Evolutionary conservation across 1,140 invertebrate genomes (phyloP), one percentile per base, ranked within the genome.

Genomic region (Drosophila melanica): DNA sequence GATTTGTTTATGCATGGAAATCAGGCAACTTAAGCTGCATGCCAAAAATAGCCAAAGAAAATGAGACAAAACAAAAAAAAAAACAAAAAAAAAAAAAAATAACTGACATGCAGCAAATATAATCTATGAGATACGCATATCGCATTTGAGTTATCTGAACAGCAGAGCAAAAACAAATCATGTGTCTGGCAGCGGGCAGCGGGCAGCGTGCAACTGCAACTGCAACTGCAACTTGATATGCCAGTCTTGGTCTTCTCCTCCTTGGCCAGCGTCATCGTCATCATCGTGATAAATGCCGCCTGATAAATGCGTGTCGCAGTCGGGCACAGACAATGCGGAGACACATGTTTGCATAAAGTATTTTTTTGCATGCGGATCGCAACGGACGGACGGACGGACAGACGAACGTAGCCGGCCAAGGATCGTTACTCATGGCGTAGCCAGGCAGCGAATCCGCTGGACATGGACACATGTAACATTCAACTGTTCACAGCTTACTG

Each of bases 51-150:
- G 79, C 82, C 73, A 69, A 20, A 14, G 9, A 14, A 33, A 51
- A 35, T 0, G 33, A 53, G 23, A 62, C 44, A 12, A 47, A 35
- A 69, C n/a, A 39, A 45, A 51, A 18, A 18, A 55, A 62, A 47
- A 12, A 47, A 35, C n/a, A n/a, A n/a, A 62, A 47, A 12, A 47
- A 35, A 69, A 16, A 39, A 45, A 51, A 18, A 18, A 55, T 48
- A 50, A 63, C 60, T 60, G 68, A 71, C 60, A 70, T 44, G 48
- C 62, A 42, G 62, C 53, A 71, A 75, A 79, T 66, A 72, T 89
- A 84, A 87, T 89, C 84, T 80, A 87, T 87, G 84, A 79, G 84
- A 89, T 89, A 87, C 79, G 82, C 82, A 84, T 87, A 87, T 87
- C 84, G 84, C 84, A 89, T 89, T 89, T 87, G 79, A 89, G 79